A percentile compares a stretch with the other conserved stretches of the same genome.
phyloP scores from a whole-genome alignment of 2,113 vertebrate genomes.

The Castor canadensis region DNA sequence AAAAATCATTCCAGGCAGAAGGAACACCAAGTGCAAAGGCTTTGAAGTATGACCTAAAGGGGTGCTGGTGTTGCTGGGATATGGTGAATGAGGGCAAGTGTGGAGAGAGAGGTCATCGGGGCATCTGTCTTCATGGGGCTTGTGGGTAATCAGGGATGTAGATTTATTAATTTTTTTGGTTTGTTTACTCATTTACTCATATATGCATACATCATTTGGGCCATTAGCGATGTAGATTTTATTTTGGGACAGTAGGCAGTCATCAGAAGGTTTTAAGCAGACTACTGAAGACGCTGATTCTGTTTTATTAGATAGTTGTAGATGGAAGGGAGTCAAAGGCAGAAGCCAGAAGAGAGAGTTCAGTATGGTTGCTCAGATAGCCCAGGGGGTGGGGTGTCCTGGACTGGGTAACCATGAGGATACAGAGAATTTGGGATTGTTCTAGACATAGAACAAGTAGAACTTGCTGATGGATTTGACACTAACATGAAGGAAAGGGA shows the following conservation, averaged over 20 bases:
- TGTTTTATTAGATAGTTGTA: neutral
- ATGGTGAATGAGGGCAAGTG: rapidly evolving
- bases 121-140: neutral
- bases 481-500: neutral
- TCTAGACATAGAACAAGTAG: neutral
- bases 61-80: neutral
- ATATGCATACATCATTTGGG: too few relatives aligned
- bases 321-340: neutral
- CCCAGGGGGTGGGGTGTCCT: neutral
- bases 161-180: too few relatives aligned
- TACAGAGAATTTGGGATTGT: neutral
- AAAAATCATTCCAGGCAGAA: neutral
- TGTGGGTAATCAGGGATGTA: neutral
- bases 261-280: neutral
- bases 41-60: neutral
- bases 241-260: neutral
- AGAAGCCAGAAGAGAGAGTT: neutral
- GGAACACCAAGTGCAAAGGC: neutral
- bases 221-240: neutral
- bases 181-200: too few relatives aligned
- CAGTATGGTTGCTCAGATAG: neutral
- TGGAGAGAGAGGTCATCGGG: too few relatives aligned
- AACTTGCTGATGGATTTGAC: neutral
- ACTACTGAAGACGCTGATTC: neutral
- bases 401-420: neutral